Conservation (phyloP, 2,113 vertebrate species). For the Diglossa brunneiventris region DNA sequence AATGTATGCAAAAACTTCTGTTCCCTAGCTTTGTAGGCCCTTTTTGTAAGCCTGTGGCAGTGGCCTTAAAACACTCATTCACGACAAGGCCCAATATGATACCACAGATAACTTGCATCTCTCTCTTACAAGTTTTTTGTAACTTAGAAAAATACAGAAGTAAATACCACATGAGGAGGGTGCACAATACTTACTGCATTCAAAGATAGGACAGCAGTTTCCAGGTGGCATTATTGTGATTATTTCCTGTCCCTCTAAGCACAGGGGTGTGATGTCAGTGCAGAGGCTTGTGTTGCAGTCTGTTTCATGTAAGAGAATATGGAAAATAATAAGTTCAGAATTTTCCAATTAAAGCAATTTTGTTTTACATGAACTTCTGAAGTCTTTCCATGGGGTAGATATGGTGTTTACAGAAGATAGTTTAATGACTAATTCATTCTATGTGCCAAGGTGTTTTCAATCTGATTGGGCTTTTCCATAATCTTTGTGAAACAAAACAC, state of each 20-base stretch:
- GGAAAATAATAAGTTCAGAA: neutral
- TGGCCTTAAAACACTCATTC: neutral
- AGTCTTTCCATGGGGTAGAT: neutral
- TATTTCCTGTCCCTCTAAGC: conserved; percentile 49
- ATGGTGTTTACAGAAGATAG: neutral
- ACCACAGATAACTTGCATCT: neutral
- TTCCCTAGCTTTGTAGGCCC: neutral
- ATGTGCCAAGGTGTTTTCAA: neutral
- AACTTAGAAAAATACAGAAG: neutral
- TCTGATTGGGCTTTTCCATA: neutral
- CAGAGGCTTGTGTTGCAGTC: conserved; percentile 72
- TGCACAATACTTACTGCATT: conserved; percentile 68
- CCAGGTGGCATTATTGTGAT: neutral
- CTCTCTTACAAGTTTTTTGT: neutral
- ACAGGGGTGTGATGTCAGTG: neutral
- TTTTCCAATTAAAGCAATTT: neutral
- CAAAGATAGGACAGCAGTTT: conserved; percentile 59
- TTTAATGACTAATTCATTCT: neutral
- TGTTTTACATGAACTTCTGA: neutral
- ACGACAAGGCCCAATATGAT: fast-evolving
- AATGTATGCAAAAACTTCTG: neutral
- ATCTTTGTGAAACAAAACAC: neutral
- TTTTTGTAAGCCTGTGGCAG: neutral
- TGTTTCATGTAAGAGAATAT: neutral
- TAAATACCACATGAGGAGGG: neutral